Evolutionary conservation across 2,888 invertebrate genomes (phyloP).

Genomic region (Girardia tigrina): DNA sequence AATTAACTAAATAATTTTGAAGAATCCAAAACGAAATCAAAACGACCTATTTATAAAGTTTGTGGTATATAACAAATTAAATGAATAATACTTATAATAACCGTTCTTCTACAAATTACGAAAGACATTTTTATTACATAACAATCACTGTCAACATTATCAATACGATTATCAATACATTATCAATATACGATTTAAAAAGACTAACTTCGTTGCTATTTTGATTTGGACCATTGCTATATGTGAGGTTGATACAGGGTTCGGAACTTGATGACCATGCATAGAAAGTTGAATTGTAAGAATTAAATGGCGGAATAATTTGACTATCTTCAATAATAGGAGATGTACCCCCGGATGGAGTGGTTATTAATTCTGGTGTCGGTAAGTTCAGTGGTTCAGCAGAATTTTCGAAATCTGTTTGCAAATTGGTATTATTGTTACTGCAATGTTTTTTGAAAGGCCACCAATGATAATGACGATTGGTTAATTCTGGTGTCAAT

Average conservation of each 20-base stretch:
- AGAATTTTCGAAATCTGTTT: not conserved
- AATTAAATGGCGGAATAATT: not conserved
- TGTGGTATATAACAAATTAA: no score
- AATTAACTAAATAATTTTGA: no score
- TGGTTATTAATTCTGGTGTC: not conserved
- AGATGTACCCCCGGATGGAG: not conserved
- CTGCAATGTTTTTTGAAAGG: constrained; percentile 19
- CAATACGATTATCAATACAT: no score
- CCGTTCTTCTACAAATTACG: no score
- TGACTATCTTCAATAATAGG: constrained; percentile 7
- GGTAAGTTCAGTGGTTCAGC: not conserved
- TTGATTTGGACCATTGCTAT: not conserved
- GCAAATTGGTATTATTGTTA: constrained; percentile 1
- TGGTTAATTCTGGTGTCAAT: constrained; percentile 2
- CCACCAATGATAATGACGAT: constrained; percentile 18
- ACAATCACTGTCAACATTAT: no score
- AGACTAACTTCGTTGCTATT: not conserved
- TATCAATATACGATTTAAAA: no score
- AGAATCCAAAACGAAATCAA: no score
- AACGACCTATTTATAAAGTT: no score
- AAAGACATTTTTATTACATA: no score
- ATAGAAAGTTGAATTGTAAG: not conserved
- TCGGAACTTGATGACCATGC: not conserved
- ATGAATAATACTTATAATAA: no score
- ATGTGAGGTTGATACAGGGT: not conserved